These are phyloP conservation scores for Aporrectodea caliginosa DNA, from an alignment of 1,140 invertebrate species.

Conservation along the genomic window DNA sequence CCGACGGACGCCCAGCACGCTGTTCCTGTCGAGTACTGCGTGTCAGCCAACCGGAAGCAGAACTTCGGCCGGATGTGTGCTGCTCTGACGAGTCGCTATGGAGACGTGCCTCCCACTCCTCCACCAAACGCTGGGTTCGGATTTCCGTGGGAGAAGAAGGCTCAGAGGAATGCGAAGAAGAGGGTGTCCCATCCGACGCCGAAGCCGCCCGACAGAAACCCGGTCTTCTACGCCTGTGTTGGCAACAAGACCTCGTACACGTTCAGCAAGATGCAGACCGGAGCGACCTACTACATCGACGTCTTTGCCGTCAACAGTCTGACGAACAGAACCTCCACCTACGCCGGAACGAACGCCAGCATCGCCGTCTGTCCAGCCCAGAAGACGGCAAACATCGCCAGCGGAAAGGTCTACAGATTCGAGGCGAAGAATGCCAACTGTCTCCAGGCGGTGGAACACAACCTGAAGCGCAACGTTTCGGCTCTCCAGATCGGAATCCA, in stretches of 20 bases:
- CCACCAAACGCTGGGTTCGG: slow-evolving; percentile 39
- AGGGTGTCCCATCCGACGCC: slow-evolving; percentile 24
- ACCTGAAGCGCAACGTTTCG: background rate
- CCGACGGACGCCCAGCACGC: slow-evolving; percentile 23
- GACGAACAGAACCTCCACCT: slow-evolving; percentile 42
- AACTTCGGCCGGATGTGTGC: slow-evolving; percentile 46
- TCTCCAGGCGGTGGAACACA: slow-evolving; percentile 1
- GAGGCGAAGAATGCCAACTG: background rate
- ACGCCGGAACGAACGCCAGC: slow-evolving; percentile 39
- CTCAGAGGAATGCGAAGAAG: slow-evolving; percentile 23
- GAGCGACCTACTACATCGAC: slow-evolving; percentile 49
- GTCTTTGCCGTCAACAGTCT: slow-evolving; percentile 46
- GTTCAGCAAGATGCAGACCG: slow-evolving; percentile 39
- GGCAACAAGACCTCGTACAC: slow-evolving; percentile 44
- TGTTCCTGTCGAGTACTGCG: slow-evolving; percentile 43
- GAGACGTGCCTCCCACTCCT: slow-evolving; percentile 36
- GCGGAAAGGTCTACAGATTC: slow-evolving; percentile 12
- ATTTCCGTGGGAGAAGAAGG: slow-evolving; percentile 41
- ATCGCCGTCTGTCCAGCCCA: slow-evolving; percentile 25
- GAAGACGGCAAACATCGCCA: slow-evolving; percentile 11
- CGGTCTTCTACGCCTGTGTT: slow-evolving; percentile 43
- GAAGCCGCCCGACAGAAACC: slow-evolving; percentile 22
- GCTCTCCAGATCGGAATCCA: background rate
- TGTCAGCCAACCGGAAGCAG: slow-evolving; percentile 39
- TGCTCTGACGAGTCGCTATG: slow-evolving; percentile 37